These are phyloP conservation scores for Aphis craccivora DNA, from an alignment of 1,140 invertebrate genomes.

Conservation along the genomic window DNA sequence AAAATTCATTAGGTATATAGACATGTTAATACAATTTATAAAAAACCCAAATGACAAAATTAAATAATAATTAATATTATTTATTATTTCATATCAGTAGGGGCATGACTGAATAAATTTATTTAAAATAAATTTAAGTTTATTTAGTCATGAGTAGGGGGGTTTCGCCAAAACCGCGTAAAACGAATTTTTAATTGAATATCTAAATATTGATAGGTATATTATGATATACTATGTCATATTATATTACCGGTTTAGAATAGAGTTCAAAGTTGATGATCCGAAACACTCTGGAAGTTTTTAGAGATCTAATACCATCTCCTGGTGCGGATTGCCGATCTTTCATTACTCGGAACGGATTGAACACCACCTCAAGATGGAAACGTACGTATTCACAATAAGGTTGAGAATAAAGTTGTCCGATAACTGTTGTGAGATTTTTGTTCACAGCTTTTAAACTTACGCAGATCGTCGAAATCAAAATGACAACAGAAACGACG, in stretches of 20 bases:
- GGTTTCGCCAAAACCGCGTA: too few species aligned
- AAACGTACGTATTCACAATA: background rate
- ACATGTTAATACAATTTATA: background rate
- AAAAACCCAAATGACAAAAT: background rate
- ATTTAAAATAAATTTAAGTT: too few species aligned
- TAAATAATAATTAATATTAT: background rate
- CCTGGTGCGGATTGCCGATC: slow-evolving; percentile 67
- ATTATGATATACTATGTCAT: background rate
- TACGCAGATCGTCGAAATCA: background rate
- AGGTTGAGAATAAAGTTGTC: background rate
- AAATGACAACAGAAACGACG: background rate
- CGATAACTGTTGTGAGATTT: too few species aligned
- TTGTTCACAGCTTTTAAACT: background rate
- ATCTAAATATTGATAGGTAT: background rate
- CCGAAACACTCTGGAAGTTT: slow-evolving; percentile 74
- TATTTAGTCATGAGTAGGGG: too few species aligned
- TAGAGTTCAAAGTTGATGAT: slow-evolving; percentile 85
- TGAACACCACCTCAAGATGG: background rate
- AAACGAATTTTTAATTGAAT: background rate
- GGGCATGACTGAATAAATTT: too few species aligned
- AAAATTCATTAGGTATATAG: too few species aligned
- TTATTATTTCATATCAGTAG: background rate
- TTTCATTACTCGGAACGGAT: slow-evolving; percentile 33
- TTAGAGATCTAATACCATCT: slow-evolving; percentile 78
- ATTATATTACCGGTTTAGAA: slow-evolving; percentile 74